Evolutionary conservation across 2,888 invertebrate species (phyloP).

Genomic region (Epicampocera succincta): DNA sequence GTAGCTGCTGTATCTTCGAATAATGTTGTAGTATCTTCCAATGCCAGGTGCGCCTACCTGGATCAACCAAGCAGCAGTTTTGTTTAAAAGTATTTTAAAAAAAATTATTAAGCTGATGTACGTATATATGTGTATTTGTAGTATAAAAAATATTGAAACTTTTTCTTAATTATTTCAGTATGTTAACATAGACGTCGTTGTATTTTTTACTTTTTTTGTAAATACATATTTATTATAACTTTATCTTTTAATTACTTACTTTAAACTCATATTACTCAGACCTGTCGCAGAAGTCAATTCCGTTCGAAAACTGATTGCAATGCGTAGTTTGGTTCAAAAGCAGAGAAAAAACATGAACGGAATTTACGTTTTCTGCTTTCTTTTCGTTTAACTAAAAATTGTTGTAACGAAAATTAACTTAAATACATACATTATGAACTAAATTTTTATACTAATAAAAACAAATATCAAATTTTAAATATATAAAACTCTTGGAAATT

Average conservation of each 20-base stretch:
- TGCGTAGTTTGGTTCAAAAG: too few species aligned
- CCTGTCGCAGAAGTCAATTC: neutral
- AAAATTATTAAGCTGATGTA: neutral
- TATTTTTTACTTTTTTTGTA: conserved; percentile 7
- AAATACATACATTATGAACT: neutral
- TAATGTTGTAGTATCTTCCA: conserved; percentile 68
- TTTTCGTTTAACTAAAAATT: too few species aligned
- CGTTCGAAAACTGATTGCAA: too few species aligned
- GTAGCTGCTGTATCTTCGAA: conserved; percentile 62
- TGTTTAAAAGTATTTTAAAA: conserved; percentile 80
- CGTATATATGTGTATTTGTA: too few species aligned
- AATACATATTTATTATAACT: conserved; percentile 58
- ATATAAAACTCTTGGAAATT: neutral
- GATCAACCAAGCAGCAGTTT: conserved; percentile 86
- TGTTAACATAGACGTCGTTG: conserved; percentile 5
- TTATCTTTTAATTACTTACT: conserved; percentile 16
- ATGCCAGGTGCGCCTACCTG: conserved; percentile 82
- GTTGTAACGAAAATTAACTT: neutral
- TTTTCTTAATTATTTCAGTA: neutral
- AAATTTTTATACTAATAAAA: conserved; percentile 11
- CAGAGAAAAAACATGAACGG: too few species aligned
- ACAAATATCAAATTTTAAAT: too few species aligned
- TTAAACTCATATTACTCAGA: too few species aligned
- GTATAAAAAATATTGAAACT: neutral
- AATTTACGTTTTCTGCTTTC: too few species aligned